These are phyloP conservation scores for Rhyacophila brunnea DNA, from an alignment of 1,140 invertebrate genomes.

Conservation along the genomic window DNA sequence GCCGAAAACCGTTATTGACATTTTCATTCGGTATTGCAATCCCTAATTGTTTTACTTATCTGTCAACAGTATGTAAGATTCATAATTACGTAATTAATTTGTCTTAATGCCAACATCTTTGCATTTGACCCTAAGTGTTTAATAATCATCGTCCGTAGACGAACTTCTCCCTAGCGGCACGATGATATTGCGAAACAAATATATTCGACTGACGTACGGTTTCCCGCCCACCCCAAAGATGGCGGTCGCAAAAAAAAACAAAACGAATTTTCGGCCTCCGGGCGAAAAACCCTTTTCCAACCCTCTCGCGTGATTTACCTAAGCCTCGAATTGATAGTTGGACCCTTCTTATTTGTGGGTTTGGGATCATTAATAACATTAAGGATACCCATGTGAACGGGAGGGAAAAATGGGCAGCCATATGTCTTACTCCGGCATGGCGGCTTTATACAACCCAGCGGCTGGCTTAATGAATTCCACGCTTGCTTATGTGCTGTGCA, in stretches of 20 bases:
- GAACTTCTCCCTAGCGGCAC: too few relatives aligned
- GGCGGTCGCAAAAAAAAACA: slow-evolving; percentile 1
- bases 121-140: too few relatives aligned
- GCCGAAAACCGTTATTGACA: too few relatives aligned
- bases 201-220: not conserved
- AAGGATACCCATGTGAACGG: slow-evolving; percentile 32
- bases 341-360: slow-evolving; percentile 37
- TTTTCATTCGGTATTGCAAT: too few relatives aligned
- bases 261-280: not conserved
- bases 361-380: slow-evolving; percentile 36
- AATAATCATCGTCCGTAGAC: too few relatives aligned
- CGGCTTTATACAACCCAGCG: slow-evolving; percentile 24
- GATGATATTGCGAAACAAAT: not conserved
- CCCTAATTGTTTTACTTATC: too few relatives aligned
- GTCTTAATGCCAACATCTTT: too few relatives aligned
- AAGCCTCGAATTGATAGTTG: slow-evolving; percentile 37
- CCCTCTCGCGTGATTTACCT: slow-evolving; percentile 37
- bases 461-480: slow-evolving; percentile 34
- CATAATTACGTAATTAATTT: too few relatives aligned
- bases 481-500: too few relatives aligned
- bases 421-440: slow-evolving; percentile 27
- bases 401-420: slow-evolving; percentile 33
- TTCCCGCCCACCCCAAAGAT: slow-evolving; percentile 8
- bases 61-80: too few relatives aligned
- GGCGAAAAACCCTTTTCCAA: slow-evolving; percentile 20